Base-by-base conservation (phyloP, 2,797 vertebrate species). In the Falco concolor region DNA sequence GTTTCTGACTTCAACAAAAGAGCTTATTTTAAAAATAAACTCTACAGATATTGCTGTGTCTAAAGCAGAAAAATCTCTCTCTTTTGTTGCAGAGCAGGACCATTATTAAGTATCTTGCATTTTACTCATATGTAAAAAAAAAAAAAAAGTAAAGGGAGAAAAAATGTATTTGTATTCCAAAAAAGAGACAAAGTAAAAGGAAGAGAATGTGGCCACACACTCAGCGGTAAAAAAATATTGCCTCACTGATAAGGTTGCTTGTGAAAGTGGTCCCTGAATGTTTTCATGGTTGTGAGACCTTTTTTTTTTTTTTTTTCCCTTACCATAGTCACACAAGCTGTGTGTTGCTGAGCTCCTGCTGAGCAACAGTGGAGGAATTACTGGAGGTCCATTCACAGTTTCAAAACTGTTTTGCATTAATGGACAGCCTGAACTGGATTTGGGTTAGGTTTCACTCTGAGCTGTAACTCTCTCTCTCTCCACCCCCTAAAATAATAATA, bases 381-480 rank as follows among this genome's bases (percentile, higher is more conserved):
- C 96, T 93, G 90, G 85, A 95, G 94, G 86, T 93, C 87, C 90
- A 95, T 95, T 97, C 94, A 88, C 53, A 63, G 74, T 87, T 85
- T 68, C 82, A 54, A 57, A 89, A 89, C 79, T 96, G 92, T 84
- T 84, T 95, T 90, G 77, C 87, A 88, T 79, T 93, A 95, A 93
- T 74, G 70, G 81, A 27, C 68, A 89, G 87, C 24, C 90, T 81
- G 70, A 70, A 28, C 86, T 78, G 92, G 92, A 91, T 83, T 91
- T 89, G 87, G 90, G 59, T 93, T 81, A 92, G 82, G 68, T 96
- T 97, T 97, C 96, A 88, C 81, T 86, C 85, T 40, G 85, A 95
- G 89, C 94, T 94, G 67, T 19, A 64, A 74, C 72, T 67, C 79
- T 60, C 72, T 56, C 93, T 93, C 93, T 93, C 72, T 73, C 81